A percentile compares a stretch with the other conserved stretches of the same genome.
Conservation (phyloP, 2,797 vertebrate species). For the Calcarius lapponicus region DNA sequence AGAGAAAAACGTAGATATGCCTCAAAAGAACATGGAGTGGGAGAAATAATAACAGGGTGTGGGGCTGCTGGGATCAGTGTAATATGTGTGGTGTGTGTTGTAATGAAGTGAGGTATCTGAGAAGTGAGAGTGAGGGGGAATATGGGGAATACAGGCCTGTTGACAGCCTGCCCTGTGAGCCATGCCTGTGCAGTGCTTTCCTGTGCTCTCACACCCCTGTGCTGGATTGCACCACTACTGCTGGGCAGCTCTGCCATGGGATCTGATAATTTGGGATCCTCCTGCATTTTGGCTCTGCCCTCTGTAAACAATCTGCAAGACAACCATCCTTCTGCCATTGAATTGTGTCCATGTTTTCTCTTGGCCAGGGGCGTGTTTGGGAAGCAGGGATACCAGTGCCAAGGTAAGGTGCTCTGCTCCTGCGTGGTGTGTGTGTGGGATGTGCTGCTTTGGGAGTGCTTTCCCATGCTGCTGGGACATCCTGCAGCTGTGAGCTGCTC, state of each 20-base stretch:
- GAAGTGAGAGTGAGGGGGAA: not conserved
- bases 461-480: not conserved
- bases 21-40: not conserved
- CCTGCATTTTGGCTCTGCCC: not conserved
- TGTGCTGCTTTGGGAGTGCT: not conserved
- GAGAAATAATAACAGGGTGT: conserved; percentile 42
- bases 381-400: conserved; percentile 98
- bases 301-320: not conserved
- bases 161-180: not conserved
- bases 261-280: not conserved
- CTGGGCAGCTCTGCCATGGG: not conserved
- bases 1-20: not conserved
- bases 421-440: fast-evolving
- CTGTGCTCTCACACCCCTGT: not conserved
- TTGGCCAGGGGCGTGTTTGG: conserved; percentile 94
- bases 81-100: not conserved
- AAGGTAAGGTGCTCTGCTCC: conserved; percentile 81
- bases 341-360: conserved; percentile 39
- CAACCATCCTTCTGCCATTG: not conserved
- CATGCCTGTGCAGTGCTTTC: not conserved
- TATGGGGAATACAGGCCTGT: not conserved
- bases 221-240: not conserved
- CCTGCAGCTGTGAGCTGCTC: not conserved
- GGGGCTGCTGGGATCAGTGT: conserved; percentile 8
- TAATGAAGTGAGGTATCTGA: conserved; percentile 1